Percentiles rank a stretch among this genome's conserved stretches.
phyloP scores from a whole-genome alignment of 2,113 vertebrate genomes.

The Syrmaticus mikado region DNA sequence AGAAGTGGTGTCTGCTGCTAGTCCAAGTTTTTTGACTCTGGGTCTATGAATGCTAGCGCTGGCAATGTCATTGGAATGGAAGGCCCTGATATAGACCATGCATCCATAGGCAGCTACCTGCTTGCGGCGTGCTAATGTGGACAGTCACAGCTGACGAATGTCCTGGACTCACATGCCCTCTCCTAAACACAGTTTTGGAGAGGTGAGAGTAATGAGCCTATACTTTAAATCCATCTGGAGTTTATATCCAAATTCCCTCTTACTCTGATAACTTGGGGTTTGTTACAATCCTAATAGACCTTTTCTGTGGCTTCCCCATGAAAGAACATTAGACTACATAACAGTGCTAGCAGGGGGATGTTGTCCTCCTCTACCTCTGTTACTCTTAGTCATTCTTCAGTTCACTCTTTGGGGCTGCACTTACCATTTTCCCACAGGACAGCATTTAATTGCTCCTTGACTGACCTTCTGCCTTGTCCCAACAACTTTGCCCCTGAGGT shows the following conservation, averaged over 20 bases:
- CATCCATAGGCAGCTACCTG: neutral
- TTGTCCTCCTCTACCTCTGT: constrained; percentile 16
- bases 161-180: neutral
- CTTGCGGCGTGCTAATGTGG: neutral
- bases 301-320: constrained; percentile 7
- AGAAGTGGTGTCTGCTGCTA: neutral
- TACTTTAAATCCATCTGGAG: constrained; percentile 34
- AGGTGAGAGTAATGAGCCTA: constrained; percentile 16
- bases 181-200: neutral
- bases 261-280: constrained; percentile 37
- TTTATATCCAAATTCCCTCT: constrained; percentile 28
- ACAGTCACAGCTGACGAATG: neutral
- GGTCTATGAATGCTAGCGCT: neutral
- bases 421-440: constrained; percentile 49
- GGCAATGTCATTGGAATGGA: neutral
- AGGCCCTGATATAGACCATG: neutral
- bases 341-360: neutral
- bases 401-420: neutral
- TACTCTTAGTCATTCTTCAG: neutral
- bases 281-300: constrained; percentile 32
- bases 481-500: constrained; percentile 72
- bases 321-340: neutral
- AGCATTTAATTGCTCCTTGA: constrained; percentile 71
- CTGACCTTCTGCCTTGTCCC: constrained; percentile 74
- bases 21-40: neutral